Conservation (phyloP, 2,113 vertebrate species). For the Hystrix cristata region DNA sequence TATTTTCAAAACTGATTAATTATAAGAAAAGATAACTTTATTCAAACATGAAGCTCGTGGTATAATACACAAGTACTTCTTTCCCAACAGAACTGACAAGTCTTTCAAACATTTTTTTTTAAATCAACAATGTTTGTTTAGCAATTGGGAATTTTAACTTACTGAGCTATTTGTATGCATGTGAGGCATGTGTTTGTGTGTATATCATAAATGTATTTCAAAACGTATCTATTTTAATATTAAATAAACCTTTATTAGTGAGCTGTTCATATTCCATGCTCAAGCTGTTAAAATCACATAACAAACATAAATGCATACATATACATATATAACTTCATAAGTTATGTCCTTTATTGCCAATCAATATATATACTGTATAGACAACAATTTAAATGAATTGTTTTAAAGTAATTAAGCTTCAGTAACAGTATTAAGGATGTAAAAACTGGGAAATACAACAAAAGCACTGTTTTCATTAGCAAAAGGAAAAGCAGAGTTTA, state of each 20-base stretch:
- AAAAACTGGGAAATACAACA: slow-evolving; percentile 42
- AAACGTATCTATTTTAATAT: slow-evolving; percentile 48
- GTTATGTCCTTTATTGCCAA: slow-evolving; percentile 16
- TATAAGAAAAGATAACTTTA: slow-evolving; percentile 82
- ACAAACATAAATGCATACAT: neutral
- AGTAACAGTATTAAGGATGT: neutral
- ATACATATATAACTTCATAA: neutral
- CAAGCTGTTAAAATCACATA: neutral
- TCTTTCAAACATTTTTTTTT: slow-evolving; percentile 80
- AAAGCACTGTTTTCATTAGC: slow-evolving; percentile 5
- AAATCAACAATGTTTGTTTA: slow-evolving; percentile 69
- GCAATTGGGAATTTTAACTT: slow-evolving; percentile 66
- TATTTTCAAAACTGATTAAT: slow-evolving; percentile 77
- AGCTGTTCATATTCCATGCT: neutral
- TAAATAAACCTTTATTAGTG: slow-evolving; percentile 14
- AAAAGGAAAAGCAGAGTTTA: slow-evolving; percentile 5
- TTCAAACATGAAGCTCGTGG: slow-evolving; percentile 78
- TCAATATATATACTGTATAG: neutral
- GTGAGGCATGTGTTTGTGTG: neutral
- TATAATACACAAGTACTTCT: slow-evolving; percentile 79
- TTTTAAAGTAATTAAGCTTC: neutral
- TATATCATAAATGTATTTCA: neutral
- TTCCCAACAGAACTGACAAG: slow-evolving; percentile 76
- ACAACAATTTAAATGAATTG: neutral
- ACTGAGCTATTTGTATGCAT: neutral